Evolutionary conservation across 2,113 vertebrate species (phyloP).

Genomic region (Trochalopteron elliotii): DNA sequence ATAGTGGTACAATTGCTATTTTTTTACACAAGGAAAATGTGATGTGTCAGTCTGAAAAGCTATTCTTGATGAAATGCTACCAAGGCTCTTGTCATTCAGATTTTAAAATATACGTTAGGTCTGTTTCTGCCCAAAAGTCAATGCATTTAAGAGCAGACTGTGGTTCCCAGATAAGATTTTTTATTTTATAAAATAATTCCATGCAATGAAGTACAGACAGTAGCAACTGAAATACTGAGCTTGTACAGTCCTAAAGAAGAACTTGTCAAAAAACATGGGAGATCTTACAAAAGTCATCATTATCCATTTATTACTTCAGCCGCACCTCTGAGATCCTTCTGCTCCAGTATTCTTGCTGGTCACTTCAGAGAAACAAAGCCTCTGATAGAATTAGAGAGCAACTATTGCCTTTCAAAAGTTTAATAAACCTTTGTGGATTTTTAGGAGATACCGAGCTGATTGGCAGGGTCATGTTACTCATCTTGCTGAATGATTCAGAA

Average conservation of each 20-base stretch:
- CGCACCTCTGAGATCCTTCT: not conserved
- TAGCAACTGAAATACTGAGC: not conserved
- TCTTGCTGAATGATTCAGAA: constrained; percentile 12
- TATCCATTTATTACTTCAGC: not conserved
- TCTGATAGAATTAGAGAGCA: not conserved
- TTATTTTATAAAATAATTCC: not conserved
- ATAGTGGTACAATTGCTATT: not conserved
- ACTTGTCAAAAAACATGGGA: not conserved
- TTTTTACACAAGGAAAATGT: not conserved
- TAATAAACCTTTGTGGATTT: constrained; percentile 10
- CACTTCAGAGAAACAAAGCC: not conserved
- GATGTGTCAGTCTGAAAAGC: not conserved
- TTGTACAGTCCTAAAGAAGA: not conserved
- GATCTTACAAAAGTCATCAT: not conserved
- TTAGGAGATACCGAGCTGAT: not conserved
- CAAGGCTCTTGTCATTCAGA: not conserved
- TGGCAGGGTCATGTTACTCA: not conserved
- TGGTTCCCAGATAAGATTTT: not conserved
- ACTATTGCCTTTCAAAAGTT: not conserved
- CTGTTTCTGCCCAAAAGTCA: not conserved
- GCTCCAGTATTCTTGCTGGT: not conserved
- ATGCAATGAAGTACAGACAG: not conserved
- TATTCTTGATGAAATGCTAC: not conserved
- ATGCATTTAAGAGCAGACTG: not conserved
- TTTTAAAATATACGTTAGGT: not conserved